Evolutionary conservation across 2,797 vertebrate genomes (phyloP), one percentile per base, ranked within the genome.

Genomic region (Erethizon dorsatum): DNA sequence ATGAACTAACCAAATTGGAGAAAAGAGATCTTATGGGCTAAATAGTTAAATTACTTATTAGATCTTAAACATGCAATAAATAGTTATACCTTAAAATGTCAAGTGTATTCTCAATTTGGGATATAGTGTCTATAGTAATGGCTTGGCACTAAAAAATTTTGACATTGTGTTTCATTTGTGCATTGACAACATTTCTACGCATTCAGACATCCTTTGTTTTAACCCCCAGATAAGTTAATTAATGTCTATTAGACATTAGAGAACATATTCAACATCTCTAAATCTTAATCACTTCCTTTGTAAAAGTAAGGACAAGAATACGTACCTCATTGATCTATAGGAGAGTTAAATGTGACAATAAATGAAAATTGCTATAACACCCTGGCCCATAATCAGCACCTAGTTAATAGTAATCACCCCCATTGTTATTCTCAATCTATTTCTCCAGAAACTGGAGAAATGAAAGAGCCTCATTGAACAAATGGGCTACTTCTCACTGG

Each of bases 271-370:
- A 24, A 4, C 45, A 56, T 85, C 50, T 96, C 33, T 90, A 61
- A 83, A 26, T 94, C 17, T 88, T 95, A 80, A 52, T n/a, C 41
- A 80, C 91, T 65, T 88, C 13, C 6, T 84, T 73, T 75, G 31
- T 91, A 65, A 93, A 87, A 84, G 20, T 50, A 50, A 82, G 8
- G 47, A 56, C 26, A 57, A 33, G 61, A 67, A 28, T 56, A 45
- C 17, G 14, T 93, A 73, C 7, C 33, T 73, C 47, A 10, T 37
- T 77, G 6, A 14, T 69, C 17, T 67, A 14, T 10, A 84, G 1
- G 2, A 50, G 1, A 26, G 17, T 77, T 50, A 65, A 85, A 56
- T 57, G n/a, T 33, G 22, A n/a, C 31, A 65, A 41, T 61, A n/a
- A 33, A 6, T 90, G 41, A 71, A 94, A 88, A 75, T 83, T 92